Conservation (phyloP, 2,888 invertebrate genomes). For the Automeris io region DNA sequence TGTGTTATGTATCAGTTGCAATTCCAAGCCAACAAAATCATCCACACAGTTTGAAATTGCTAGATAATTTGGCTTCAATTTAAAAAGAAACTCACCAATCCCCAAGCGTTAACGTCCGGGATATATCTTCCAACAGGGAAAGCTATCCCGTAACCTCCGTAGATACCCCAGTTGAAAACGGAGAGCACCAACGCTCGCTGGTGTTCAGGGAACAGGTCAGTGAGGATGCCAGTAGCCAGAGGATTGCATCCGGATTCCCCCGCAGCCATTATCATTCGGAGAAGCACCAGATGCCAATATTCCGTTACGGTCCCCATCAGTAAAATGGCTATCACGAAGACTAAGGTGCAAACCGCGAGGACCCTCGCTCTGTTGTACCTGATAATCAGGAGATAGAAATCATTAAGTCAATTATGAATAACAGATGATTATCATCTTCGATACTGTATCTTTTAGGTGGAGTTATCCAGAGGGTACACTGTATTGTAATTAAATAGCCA, state of each 20-base stretch:
- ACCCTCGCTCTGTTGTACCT: conserved; percentile 84
- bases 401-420: too few relatives aligned
- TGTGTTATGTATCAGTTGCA: too few relatives aligned
- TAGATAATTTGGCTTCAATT: too few relatives aligned
- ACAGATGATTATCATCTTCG: too few relatives aligned
- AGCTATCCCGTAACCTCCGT: conserved; percentile 94
- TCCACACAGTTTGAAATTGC: too few relatives aligned
- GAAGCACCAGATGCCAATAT: conserved; percentile 93
- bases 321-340: conserved; percentile 89
- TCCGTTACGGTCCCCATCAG: conserved; percentile 90
- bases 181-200: conserved; percentile 93
- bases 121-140: conserved; percentile 94
- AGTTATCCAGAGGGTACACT: too few relatives aligned
- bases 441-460: too few relatives aligned
- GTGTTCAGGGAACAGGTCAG: conserved; percentile 87
- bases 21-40: neutral
- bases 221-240: conserved; percentile 88
- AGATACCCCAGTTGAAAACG: conserved; percentile 97
- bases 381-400: too few relatives aligned
- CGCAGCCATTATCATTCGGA: conserved; percentile 91
- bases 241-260: conserved; percentile 94
- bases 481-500: too few relatives aligned
- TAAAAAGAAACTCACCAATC: conserved; percentile 74
- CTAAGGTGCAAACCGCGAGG: conserved; percentile 84
- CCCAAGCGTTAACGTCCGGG: conserved; percentile 84